phyloP scores from a whole-genome alignment of 2,113 vertebrate species.

The Phyllostomus hastatus region DNA sequence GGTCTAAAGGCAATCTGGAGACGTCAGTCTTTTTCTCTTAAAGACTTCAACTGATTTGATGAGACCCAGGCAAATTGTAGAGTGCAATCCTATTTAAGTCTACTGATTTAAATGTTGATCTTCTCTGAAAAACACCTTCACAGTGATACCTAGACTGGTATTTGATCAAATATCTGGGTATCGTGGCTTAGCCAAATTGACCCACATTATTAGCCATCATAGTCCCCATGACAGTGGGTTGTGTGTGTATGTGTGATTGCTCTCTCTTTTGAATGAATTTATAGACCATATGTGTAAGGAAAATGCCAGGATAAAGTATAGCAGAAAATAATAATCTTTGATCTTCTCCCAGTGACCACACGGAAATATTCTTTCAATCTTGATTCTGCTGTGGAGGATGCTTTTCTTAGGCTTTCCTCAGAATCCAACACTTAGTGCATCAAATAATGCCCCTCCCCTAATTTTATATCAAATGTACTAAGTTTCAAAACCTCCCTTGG shows the following conservation, averaged over 20 bases:
- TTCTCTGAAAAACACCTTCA: not conserved
- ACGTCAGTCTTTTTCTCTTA: not conserved
- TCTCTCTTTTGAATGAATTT: not conserved
- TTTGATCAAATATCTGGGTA: not conserved
- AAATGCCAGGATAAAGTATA: not conserved
- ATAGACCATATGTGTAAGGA: not conserved
- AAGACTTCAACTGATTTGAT: not conserved
- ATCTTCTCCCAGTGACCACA: not conserved
- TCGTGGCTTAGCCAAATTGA: not conserved
- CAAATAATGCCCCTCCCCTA: not conserved
- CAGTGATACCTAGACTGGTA: not conserved
- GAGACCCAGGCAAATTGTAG: not conserved
- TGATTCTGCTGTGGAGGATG: not conserved
- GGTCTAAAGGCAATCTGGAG: not conserved
- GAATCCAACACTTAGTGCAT: not conserved
- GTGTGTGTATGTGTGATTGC: not conserved
- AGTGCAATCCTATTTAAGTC: not conserved
- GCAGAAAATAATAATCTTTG: not conserved
- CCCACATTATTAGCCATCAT: not conserved
- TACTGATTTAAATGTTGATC: not conserved
- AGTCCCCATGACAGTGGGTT: not conserved
- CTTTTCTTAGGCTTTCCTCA: not conserved
- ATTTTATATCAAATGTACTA: not conserved
- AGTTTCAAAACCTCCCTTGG: not conserved
- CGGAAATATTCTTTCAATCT: not conserved